Conservation (phyloP, 2,113 vertebrate genomes). For the Trogon melanurus region DNA sequence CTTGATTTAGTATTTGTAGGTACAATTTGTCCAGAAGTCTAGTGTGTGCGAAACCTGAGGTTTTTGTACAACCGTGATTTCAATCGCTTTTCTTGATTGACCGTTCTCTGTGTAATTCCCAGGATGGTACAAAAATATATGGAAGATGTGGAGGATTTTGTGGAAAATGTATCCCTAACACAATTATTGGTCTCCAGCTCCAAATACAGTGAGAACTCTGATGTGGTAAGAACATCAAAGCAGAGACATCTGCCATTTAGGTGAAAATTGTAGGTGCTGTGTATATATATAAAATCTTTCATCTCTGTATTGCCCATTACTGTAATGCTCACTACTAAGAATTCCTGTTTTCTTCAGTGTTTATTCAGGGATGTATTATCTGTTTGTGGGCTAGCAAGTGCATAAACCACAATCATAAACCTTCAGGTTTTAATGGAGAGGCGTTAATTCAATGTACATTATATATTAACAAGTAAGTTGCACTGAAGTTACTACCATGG, state of each 20-base stretch:
- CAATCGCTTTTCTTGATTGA: not conserved
- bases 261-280: slow-evolving; percentile 54
- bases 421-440: not conserved
- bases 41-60: not conserved
- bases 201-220: slow-evolving; percentile 78
- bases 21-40: not conserved
- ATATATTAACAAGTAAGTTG: not conserved
- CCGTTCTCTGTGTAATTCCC: slow-evolving; percentile 34
- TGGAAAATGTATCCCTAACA: slow-evolving; percentile 92
- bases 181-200: slow-evolving; percentile 84
- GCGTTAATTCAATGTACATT: not conserved
- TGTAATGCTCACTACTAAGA: not conserved
- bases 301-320: not conserved
- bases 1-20: not conserved
- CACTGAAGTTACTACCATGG: not conserved
- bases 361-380: not conserved
- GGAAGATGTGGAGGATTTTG: slow-evolving; percentile 96
- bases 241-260: not conserved
- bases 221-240: not conserved
- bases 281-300: not conserved
- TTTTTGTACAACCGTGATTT: not conserved
- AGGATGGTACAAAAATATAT: slow-evolving; percentile 94
- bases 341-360: not conserved
- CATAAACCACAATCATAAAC: not conserved
- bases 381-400: not conserved